These are phyloP conservation scores for Brotula barbata DNA, from an alignment of 2,797 vertebrate genomes.

Conservation along the genomic window DNA sequence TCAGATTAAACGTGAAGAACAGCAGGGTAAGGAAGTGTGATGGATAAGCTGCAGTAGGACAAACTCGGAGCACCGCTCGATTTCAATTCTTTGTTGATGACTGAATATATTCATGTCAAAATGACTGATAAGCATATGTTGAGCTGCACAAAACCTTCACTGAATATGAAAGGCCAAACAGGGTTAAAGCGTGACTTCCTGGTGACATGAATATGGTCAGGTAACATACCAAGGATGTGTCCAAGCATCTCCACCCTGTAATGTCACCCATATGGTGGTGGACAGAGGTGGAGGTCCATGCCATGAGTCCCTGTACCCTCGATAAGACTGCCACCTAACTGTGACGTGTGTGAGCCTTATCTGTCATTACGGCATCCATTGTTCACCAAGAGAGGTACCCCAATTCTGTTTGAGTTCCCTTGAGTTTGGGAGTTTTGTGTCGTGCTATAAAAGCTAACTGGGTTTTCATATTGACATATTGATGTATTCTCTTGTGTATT, in stretches of 20 bases:
- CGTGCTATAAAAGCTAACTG: constrained; percentile 20
- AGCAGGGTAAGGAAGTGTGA: too few species aligned
- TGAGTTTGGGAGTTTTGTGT: constrained; percentile 13
- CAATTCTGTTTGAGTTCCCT: constrained; percentile 22
- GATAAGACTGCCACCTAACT: constrained; percentile 34
- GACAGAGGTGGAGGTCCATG: constrained; percentile 5
- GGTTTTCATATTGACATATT: not conserved
- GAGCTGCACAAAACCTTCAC: too few species aligned
- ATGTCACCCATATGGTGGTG: constrained; percentile 7
- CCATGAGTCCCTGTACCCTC: constrained; percentile 13
- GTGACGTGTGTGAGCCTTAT: constrained; percentile 26
- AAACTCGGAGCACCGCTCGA: too few species aligned
- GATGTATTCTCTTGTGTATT: constrained; percentile 4
- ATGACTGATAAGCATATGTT: too few species aligned
- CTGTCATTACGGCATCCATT: constrained; percentile 23
- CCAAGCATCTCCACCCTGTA: not conserved
- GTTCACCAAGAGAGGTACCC: constrained; percentile 25
- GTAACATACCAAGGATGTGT: not conserved
- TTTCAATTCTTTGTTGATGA: too few species aligned
- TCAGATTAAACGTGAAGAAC: too few species aligned
- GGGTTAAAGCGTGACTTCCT: too few species aligned
- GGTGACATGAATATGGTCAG: too few species aligned
- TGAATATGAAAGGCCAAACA: too few species aligned
- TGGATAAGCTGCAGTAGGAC: too few species aligned
- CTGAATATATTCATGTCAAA: too few species aligned